phyloP scores from a whole-genome alignment of 2,888 invertebrate species.

The Gymnosoma rotundatum region DNA sequence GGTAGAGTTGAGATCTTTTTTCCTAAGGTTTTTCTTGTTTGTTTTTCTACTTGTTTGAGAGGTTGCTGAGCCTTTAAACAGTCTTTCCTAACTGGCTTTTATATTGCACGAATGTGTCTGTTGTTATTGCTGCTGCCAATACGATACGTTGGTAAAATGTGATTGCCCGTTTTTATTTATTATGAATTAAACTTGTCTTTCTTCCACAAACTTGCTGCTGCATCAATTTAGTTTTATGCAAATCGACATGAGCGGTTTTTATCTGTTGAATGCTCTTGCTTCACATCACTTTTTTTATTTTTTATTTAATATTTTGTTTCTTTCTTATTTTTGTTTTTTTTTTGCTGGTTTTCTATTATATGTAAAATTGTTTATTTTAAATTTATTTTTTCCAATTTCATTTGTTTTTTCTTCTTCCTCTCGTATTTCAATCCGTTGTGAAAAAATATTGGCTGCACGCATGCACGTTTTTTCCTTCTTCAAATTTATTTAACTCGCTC shows the following conservation, averaged over 20 bases:
- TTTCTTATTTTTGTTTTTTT: constrained; percentile 7
- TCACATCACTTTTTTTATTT: constrained; percentile 30
- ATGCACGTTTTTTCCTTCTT: constrained; percentile 52
- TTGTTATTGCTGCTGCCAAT: constrained; percentile 14
- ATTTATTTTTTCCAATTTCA: not conserved
- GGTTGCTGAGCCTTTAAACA: constrained; percentile 59
- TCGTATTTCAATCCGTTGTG: constrained; percentile 45
- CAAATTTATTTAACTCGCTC: constrained; percentile 39
- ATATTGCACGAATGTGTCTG: no score
- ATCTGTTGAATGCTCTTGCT: constrained; percentile 44
- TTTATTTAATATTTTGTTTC: constrained; percentile 18
- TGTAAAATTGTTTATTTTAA: no score
- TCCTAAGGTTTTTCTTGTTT: constrained; percentile 4
- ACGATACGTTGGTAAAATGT: constrained; percentile 43
- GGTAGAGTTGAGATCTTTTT: constrained; percentile 34
- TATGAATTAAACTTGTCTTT: constrained; percentile 68
- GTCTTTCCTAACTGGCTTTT: constrained; percentile 53
- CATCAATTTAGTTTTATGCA: constrained; percentile 62
- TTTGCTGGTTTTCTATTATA: constrained; percentile 4
- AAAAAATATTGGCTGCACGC: constrained; percentile 61
- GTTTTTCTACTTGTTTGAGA: constrained; percentile 42
- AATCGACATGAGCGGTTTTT: constrained; percentile 67
- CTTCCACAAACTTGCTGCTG: constrained; percentile 52
- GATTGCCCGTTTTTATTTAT: constrained; percentile 37
- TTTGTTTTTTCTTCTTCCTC: constrained; percentile 46